A percentile compares a stretch with the other conserved stretches of the same genome.
These are phyloP conservation scores for Maylandia zebra DNA, from an alignment of 2,113 vertebrate genomes.

Conservation along the genomic window DNA sequence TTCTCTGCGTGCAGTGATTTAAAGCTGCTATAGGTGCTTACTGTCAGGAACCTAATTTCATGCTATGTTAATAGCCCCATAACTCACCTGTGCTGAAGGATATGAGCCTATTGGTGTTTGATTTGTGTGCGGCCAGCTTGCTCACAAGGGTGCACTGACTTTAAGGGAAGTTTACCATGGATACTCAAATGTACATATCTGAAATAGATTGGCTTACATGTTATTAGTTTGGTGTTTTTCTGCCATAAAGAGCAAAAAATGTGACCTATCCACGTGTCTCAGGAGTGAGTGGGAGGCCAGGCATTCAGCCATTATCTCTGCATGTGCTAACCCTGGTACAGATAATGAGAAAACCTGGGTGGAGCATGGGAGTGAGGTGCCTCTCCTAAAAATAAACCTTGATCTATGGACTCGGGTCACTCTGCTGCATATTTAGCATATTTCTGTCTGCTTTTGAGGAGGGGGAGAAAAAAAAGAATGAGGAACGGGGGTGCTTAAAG, in stretches of 20 bases:
- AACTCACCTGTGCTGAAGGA: neutral
- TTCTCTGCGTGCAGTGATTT: neutral
- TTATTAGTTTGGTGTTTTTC: neutral
- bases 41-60: slow-evolving; percentile 27
- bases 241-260: neutral
- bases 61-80: neutral
- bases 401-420: slow-evolving; percentile 38
- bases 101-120: neutral
- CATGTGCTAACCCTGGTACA: neutral
- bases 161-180: neutral
- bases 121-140: neutral
- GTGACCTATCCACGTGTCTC: neutral
- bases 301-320: neutral
- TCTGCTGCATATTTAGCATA: slow-evolving; percentile 62
- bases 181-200: neutral
- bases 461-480: neutral
- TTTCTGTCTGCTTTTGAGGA: slow-evolving; percentile 39
- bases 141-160: slow-evolving; percentile 4
- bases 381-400: slow-evolving; percentile 57
- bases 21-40: slow-evolving; percentile 3
- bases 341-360: slow-evolving; percentile 24
- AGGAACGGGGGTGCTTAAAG: neutral
- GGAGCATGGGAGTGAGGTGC: neutral
- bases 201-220: neutral
- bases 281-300: neutral